Base-by-base conservation (phyloP, 2,888 invertebrate species). In the Pemphredon lugubris region DNA sequence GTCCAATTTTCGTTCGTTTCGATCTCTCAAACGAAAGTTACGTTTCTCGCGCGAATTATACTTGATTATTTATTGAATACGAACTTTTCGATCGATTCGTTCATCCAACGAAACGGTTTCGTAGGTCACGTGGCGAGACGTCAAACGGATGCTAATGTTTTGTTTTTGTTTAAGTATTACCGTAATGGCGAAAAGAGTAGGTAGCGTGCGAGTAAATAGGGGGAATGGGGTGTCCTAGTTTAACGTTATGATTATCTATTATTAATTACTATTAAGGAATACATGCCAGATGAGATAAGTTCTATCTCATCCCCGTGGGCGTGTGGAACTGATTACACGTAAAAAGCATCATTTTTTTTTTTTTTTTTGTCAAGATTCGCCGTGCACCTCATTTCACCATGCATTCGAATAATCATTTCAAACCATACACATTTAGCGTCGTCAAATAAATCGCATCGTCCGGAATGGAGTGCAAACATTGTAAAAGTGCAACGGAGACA, bases 301-400 rank as follows among this genome's bases (percentile, higher is more conserved):
- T 64, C 59, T 59, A 54, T 65, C 51, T 66, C 70, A 53, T 72
- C 59, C 6, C 37, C n/a, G 53, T 23, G 50, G 68, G 73, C 71
- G 30, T 77, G 67, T 73, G 54, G 81, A 81, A 81, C 81, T 81
- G 81, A 81, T 74, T 81, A 75, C 50, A 53, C 58, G 48, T 70
- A 58, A 65, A n/a, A 75, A 37, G n/a, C 11, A 61, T 60, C 60
- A 21, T 48, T 44, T 58, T n/a, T n/a, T n/a, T n/a, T n/a, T n/a
- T n/a, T n/a, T n/a, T n/a, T n/a, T n/a, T 74, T 72, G 23, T 77
- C 68, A 40, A 59, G 21, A 48, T 53, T 51, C 42, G 57, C 40
- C 40, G 21, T 39, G 18, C 34, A 47, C 42, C 44, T 37, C 45
- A 68, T 45, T 58, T 69, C 40, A 45, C 14, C n/a, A n/a, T 23